Base-by-base conservation (phyloP, 2,797 vertebrate genomes). In the Phrynocephalus forsythii region DNA sequence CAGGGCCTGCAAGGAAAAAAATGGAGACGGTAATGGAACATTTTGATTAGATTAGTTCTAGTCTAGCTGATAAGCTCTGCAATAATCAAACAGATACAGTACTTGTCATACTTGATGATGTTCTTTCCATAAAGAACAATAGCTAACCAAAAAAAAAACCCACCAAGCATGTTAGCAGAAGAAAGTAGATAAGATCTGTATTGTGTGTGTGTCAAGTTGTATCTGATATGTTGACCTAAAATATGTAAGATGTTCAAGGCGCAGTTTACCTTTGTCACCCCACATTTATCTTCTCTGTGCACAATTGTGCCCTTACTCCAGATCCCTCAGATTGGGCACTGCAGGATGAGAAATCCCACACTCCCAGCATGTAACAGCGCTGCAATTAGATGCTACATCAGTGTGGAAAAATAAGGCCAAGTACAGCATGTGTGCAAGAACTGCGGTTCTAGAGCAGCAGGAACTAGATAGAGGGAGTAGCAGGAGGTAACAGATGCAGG, bases 1-100 rank as follows among this genome's bases (percentile, higher is more conserved):
- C n/a, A 85, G 79, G 63, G 71, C 38, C 89, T 90, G 79, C 60
- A 87, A 87, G 15, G 38, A 72, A 79, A 79, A 20, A 71, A 33
- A 26, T 38, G 44, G 10, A 50, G 63, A 72, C 60, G 3, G 11
- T 3, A 75, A 73, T 60, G 71, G 28, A 69, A 50, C 0, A 10
- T 2, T 75, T 69, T 76, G 1, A 26, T 76, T 76, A 68, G 8
- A 8, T 22, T 44, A 28, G 18, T 5, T 5, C 1, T 18, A 16
- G 9, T 5, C 16, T 33, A 30, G 22, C 50, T n/a, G 30, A 81
- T 30, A 16, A 16, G 3, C 0, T 20, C 15, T 67, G 18, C 20
- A 82, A 13, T 38, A n/a, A 28, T 48, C 11, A 52, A n/a, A 20
- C n/a, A 33, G 11, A 26, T 5, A 66, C 38, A 44, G 38, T 44